Evolutionary conservation across 1,140 invertebrate genomes (phyloP).

Genomic region (Leucophenga varia): DNA sequence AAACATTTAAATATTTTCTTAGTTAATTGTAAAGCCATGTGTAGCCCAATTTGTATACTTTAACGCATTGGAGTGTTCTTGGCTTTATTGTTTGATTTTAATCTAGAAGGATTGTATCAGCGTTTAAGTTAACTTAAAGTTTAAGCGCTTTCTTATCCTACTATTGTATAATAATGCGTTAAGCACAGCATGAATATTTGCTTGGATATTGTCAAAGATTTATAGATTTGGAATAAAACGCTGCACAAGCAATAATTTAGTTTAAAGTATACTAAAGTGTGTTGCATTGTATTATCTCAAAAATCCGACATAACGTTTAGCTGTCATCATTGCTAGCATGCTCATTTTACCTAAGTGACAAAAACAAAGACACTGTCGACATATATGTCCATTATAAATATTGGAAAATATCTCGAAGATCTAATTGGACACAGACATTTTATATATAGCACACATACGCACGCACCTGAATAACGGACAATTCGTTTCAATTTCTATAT

Average conservation of each 20-base stretch:
- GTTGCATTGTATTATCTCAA: too few species aligned
- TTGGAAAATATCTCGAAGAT: background rate
- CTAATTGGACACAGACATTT: background rate
- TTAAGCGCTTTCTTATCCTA: conserved; percentile 44
- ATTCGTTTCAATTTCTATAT: conserved; percentile 84
- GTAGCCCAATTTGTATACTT: conserved; percentile 49
- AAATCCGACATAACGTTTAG: too few species aligned
- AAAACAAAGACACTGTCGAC: too few species aligned
- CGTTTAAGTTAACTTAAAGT: conserved; percentile 22
- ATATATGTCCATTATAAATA: too few species aligned
- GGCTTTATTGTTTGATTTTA: conserved; percentile 20
- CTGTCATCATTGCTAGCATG: too few species aligned
- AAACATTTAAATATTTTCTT: background rate
- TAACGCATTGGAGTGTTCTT: conserved; percentile 45
- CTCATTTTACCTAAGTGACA: too few species aligned
- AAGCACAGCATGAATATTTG: too few species aligned
- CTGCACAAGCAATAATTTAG: conserved; percentile 20
- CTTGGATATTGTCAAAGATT: too few species aligned
- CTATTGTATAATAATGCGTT: too few species aligned
- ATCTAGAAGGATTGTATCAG: conserved; percentile 56
- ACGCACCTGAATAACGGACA: conserved; percentile 93
- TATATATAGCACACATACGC: background rate
- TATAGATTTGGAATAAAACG: too few species aligned
- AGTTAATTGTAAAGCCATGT: conserved; percentile 41
- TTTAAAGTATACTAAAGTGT: background rate